Percentiles rank a stretch among this genome's conserved stretches.
These are phyloP conservation scores for Phenganax marumi DNA, from an alignment of 92 coral and sea anemone species.

Conservation along the genomic window DNA sequence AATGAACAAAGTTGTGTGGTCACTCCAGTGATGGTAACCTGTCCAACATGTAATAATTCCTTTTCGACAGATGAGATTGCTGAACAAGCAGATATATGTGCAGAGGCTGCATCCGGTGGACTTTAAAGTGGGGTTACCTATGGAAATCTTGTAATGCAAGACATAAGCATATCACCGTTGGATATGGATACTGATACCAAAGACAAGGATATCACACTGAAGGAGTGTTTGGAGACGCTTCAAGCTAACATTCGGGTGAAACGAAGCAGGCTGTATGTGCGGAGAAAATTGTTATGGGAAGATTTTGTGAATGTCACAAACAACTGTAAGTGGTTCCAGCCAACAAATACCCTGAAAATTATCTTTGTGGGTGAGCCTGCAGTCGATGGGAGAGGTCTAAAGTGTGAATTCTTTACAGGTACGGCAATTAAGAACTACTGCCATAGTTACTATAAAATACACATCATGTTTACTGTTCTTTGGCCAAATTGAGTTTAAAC, in stretches of 20 bases:
- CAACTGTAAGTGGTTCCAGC: neutral
- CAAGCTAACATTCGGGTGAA: neutral
- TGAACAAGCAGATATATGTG: neutral
- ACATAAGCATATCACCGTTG: neutral
- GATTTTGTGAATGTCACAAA: neutral
- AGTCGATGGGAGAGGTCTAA: neutral
- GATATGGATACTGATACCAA: neutral
- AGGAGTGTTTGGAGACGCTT: neutral
- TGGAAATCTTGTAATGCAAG: neutral
- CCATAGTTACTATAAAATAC: no score
- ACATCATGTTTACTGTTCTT: no score
- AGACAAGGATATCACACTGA: neutral
- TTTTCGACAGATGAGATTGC: conserved; percentile 1
- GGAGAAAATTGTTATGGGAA: neutral
- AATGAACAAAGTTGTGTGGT: no score
- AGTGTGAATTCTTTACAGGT: neutral
- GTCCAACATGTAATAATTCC: neutral
- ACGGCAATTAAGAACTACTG: no score
- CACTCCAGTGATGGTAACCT: neutral
- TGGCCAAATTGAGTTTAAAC: no score
- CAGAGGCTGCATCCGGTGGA: neutral
- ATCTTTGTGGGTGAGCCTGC: neutral
- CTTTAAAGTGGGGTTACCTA: neutral
- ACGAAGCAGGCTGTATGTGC: neutral
- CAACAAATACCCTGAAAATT: neutral